Percentiles rank a stretch among this genome's conserved stretches.
Conservation (phyloP, 2,888 invertebrate genomes). For the Drosophila prolongata region DNA sequence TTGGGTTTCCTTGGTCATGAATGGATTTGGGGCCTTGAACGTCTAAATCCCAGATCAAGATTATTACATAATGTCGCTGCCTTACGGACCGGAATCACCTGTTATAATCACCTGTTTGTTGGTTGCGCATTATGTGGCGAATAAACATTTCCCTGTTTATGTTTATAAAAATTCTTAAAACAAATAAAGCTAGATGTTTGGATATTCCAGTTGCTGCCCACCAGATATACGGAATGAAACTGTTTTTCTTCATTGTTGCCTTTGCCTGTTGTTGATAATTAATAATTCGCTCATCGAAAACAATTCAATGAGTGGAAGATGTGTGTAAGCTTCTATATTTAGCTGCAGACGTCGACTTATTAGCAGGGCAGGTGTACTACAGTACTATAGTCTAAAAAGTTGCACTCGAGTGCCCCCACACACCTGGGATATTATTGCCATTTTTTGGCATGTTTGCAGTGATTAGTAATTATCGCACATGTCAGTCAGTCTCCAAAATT, state of each 20-base stretch:
- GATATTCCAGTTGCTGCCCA: slow-evolving; percentile 42
- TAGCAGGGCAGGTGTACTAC: slow-evolving; percentile 35
- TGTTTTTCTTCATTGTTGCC: slow-evolving; percentile 38
- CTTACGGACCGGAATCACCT: slow-evolving; percentile 24
- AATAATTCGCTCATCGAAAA: slow-evolving; percentile 64
- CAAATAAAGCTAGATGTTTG: slow-evolving; percentile 52
- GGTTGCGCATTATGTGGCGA: slow-evolving; percentile 31
- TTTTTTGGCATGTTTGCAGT: slow-evolving; percentile 45
- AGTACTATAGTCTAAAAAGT: slow-evolving; percentile 22
- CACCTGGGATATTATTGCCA: slow-evolving; percentile 21
- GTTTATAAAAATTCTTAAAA: slow-evolving; percentile 48
- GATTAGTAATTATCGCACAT: slow-evolving; percentile 65
- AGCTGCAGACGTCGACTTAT: slow-evolving; percentile 31
- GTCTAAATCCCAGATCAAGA: not conserved
- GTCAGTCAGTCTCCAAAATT: slow-evolving; percentile 62
- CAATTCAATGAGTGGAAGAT: slow-evolving; percentile 35
- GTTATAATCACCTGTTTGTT: slow-evolving; percentile 13
- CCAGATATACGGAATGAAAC: slow-evolving; percentile 37
- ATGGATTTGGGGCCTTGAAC: not conserved
- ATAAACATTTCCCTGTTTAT: slow-evolving; percentile 52
- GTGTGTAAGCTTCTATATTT: slow-evolving; percentile 70
- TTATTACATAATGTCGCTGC: slow-evolving; percentile 5
- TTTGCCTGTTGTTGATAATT: slow-evolving; percentile 58
- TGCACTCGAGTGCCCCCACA: slow-evolving; percentile 57
- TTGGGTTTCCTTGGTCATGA: not conserved